phyloP scores from a whole-genome alignment of 2,113 vertebrate species.

The human (Homo sapiens) region GRCh38 chr1:170520501-170521000 shows the following conservation, averaged over 20 bases:
- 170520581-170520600: not conserved
- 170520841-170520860: conserved; percentile 77
- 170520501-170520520: not conserved
- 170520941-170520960: conserved; percentile 75
- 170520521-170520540: conserved; percentile 1
- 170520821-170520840: conserved; percentile 67
- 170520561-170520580: not conserved
- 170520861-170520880: conserved; percentile 76
- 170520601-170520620: not conserved
- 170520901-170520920: conserved; percentile 75
- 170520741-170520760: conserved; percentile 58
- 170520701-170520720: not conserved
- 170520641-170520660: conserved; percentile 42
- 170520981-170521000: conserved; percentile 77
- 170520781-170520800: not conserved
- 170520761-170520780: conserved; percentile 20
- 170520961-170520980: conserved; percentile 75
- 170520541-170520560: conserved; percentile 37
- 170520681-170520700: conserved; percentile 1
- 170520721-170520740: conserved; percentile 41
- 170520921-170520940: conserved; percentile 76
- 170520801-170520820: not conserved
- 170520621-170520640: not conserved
- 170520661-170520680: not conserved
- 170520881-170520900: conserved; percentile 80